Percentiles rank a stretch among this genome's conserved stretches.
phyloP scores from a whole-genome alignment of 2,113 vertebrate genomes.

The Blennius ocellaris region DNA sequence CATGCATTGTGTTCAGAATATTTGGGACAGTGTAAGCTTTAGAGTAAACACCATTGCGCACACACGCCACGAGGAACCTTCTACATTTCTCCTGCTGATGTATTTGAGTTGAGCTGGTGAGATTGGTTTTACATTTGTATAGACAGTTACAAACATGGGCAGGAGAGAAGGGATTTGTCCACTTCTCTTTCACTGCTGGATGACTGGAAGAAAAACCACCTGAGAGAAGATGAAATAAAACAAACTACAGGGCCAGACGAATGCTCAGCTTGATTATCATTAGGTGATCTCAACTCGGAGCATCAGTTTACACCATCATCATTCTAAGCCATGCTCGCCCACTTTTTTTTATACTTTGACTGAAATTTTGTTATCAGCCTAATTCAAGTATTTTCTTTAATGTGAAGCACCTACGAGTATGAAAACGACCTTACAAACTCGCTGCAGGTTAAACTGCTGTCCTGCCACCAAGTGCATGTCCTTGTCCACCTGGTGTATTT shows the following conservation, averaged over 20 bases:
- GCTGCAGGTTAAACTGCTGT: too few species aligned
- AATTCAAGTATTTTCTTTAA: neutral
- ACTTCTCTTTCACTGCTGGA: constrained; percentile 23
- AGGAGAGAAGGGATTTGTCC: constrained; percentile 4
- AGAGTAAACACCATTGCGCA: constrained; percentile 8
- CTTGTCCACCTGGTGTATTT: too few species aligned
- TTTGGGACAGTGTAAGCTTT: constrained; percentile 8
- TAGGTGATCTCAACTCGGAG: neutral
- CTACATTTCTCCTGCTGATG: constrained; percentile 42
- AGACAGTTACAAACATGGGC: constrained; percentile 16
- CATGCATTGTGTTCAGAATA: constrained; percentile 29
- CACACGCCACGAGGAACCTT: constrained; percentile 15
- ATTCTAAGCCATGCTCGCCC: neutral
- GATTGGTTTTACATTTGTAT: constrained; percentile 11
- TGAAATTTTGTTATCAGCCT: constrained; percentile 3
- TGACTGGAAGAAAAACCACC: constrained; percentile 46
- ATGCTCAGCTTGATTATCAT: neutral
- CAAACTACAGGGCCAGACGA: constrained; percentile 11
- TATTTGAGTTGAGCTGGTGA: constrained; percentile 43
- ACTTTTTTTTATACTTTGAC: constrained; percentile 1
- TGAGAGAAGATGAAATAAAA: constrained; percentile 61
- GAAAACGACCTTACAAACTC: too few species aligned
- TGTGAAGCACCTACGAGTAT: too few species aligned
- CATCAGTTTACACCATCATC: constrained; percentile 6
- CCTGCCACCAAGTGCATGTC: too few species aligned